Evolutionary conservation across 2,113 vertebrate genomes (phyloP), one percentile per base, ranked within the genome.

Genomic region (Atherinomorus stipes): DNA sequence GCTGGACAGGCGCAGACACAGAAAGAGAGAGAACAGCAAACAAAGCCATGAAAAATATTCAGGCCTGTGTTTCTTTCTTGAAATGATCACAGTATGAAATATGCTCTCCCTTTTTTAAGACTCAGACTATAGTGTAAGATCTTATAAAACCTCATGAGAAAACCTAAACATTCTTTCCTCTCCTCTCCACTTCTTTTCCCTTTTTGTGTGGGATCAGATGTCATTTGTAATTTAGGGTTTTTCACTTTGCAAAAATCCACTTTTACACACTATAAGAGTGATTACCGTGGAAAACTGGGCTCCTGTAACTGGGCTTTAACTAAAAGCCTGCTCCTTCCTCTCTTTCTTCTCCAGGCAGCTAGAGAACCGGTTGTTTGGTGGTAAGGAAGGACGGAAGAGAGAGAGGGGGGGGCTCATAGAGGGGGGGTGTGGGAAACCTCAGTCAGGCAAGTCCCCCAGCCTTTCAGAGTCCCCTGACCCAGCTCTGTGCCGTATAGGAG

Each of bases 391-490:
- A 80, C 4, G 67, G 75, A 76, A 69, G 78, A 69, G 74, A 66
- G 37, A 56, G 26, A 19, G 22, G 62, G 21, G 22, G 62, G 59
- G 64, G 69, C 47, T 80, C 60, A 85, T 76, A 85, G 71, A 23
- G 28, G 38, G 47, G 70, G 69, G 68, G 89, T 91, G 92, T 92
- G 92, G 91, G 93, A 92, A 92, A 90, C 75, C 54, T 76, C 16
- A 7, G 78, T 53, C 69, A 11, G 81, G 37, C 76, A 45, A 80
- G 85, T 87, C 85, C 86, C 84, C 71, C 75, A 64, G 74, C 69
- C 79, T 81, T 71, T 89, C 81, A 86, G 84, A 85, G 67, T 72
- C 11, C 78, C 68, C 71, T 78, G 79, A 80, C 78, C 81, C 67
- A 71, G 78, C 80, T 75, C 65, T 64, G 78, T 38, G 71, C 45